phyloP scores from a whole-genome alignment of 2,113 vertebrate species.

The Brachypteracias leptosomus region DNA sequence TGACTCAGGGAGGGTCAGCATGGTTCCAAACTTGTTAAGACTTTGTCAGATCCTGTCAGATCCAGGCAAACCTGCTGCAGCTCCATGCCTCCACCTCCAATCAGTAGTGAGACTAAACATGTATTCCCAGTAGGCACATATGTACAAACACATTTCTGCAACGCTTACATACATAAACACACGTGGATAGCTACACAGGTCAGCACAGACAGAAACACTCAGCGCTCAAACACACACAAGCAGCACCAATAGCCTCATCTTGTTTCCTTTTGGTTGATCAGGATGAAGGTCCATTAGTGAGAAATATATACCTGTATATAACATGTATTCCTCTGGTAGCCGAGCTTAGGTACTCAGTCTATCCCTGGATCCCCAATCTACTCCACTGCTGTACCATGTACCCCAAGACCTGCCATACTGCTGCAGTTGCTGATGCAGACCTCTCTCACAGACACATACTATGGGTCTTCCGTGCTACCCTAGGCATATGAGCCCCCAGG shows the following conservation, averaged over 20 bases:
- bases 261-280: no score
- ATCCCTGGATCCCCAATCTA: fast-evolving
- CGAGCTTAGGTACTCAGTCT: background rate
- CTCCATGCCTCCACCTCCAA: background rate
- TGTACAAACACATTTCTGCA: no score
- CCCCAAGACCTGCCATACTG: no score
- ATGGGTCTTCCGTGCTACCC: background rate
- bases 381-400: background rate
- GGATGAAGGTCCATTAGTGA: no score
- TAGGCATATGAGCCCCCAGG: background rate
- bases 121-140: background rate
- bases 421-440: no score
- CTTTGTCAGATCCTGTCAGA: background rate
- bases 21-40: background rate
- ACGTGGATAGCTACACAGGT: no score
- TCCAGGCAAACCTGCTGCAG: background rate
- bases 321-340: background rate
- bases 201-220: no score
- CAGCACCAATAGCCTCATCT: no score
- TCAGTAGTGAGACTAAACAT: background rate
- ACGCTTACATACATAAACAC: no score
- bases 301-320: background rate
- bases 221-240: background rate
- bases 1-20: background rate
- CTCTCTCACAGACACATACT: no score